These are phyloP conservation scores for Gortyna flavago DNA, from an alignment of 2,888 invertebrate species.

Conservation along the genomic window DNA sequence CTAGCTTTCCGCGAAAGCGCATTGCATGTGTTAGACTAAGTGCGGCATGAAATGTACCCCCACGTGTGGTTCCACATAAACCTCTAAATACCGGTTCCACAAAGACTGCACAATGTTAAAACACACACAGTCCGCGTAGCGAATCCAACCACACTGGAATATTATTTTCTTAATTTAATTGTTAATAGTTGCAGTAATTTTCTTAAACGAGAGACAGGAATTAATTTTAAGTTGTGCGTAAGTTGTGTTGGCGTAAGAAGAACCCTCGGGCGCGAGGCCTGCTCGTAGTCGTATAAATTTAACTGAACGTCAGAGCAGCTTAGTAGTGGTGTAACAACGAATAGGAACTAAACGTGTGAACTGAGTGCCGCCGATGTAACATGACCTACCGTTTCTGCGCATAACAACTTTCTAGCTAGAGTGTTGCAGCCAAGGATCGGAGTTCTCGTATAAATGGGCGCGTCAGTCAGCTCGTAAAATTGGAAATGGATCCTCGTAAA, in stretches of 20 bases:
- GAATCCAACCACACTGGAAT: slow-evolving; percentile 60
- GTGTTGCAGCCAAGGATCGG: slow-evolving; percentile 68
- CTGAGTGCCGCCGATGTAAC: slow-evolving; percentile 71
- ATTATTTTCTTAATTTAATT: slow-evolving; percentile 68
- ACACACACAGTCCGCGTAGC: slow-evolving; percentile 66
- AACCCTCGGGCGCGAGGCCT: slow-evolving; percentile 71
- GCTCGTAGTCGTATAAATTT: slow-evolving; percentile 76
- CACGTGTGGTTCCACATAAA: slow-evolving; percentile 78
- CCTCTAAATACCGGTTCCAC: slow-evolving; percentile 71
- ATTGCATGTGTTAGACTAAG: slow-evolving; percentile 81
- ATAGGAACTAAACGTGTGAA: slow-evolving; percentile 76
- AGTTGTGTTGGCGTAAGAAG: slow-evolving; percentile 74
- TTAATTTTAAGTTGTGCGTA: slow-evolving; percentile 74
- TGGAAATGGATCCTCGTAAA: slow-evolving; percentile 86
- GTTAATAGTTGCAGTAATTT: slow-evolving; percentile 69
- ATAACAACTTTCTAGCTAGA: slow-evolving; percentile 65
- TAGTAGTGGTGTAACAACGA: slow-evolving; percentile 77
- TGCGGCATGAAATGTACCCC: slow-evolving; percentile 76
- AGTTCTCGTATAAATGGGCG: slow-evolving; percentile 78
- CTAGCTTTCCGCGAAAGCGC: slow-evolving; percentile 84
- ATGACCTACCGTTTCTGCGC: slow-evolving; percentile 69
- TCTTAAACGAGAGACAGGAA: slow-evolving; percentile 67
- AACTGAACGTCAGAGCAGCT: slow-evolving; percentile 77
- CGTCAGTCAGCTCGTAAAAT: slow-evolving; percentile 84
- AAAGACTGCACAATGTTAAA: slow-evolving; percentile 68